Conservation (phyloP, 1,140 invertebrate genomes). For the Philotrypesis tridentata region DNA sequence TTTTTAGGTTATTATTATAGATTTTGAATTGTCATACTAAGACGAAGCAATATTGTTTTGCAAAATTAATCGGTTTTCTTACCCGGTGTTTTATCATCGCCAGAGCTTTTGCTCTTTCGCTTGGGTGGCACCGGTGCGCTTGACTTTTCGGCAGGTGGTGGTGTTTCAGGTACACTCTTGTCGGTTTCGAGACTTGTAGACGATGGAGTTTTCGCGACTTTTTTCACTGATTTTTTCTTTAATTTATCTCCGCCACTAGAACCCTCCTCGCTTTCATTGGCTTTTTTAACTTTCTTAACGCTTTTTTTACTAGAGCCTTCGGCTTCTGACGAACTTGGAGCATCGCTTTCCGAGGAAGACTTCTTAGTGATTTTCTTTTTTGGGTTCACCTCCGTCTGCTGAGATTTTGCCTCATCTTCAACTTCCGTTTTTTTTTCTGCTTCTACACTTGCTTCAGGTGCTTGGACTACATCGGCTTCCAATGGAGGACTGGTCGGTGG, state of each 20-base stretch:
- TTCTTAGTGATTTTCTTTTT: slow-evolving; percentile 49
- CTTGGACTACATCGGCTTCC: background rate
- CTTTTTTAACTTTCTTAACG: slow-evolving; percentile 63
- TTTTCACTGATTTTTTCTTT: slow-evolving; percentile 63
- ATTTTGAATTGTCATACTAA: background rate
- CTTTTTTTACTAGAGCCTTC: slow-evolving; percentile 55
- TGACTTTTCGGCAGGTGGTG: slow-evolving; percentile 57
- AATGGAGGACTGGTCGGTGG: slow-evolving; percentile 64
- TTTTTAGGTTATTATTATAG: background rate
- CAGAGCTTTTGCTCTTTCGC: slow-evolving; percentile 63
- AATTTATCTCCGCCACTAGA: slow-evolving; percentile 52
- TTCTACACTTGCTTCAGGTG: background rate
- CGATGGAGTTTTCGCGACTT: slow-evolving; percentile 59
- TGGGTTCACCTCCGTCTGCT: slow-evolving; percentile 42
- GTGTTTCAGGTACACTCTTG: slow-evolving; percentile 61
- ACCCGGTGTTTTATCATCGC: slow-evolving; percentile 53
- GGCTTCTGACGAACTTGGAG: slow-evolving; percentile 46
- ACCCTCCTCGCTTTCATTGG: slow-evolving; percentile 46
- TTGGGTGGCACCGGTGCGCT: slow-evolving; percentile 71
- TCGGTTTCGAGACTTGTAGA: slow-evolving; percentile 60
- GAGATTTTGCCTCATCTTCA: slow-evolving; percentile 48
- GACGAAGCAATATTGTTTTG: slow-evolving; percentile 1
- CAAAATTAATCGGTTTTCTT: slow-evolving; percentile 52
- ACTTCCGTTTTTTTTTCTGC: background rate
- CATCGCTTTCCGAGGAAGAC: slow-evolving; percentile 41